Evolutionary conservation across 2,113 vertebrate species (phyloP), one percentile per base, ranked within the genome.

Genomic region (Cepphus grylle): DNA sequence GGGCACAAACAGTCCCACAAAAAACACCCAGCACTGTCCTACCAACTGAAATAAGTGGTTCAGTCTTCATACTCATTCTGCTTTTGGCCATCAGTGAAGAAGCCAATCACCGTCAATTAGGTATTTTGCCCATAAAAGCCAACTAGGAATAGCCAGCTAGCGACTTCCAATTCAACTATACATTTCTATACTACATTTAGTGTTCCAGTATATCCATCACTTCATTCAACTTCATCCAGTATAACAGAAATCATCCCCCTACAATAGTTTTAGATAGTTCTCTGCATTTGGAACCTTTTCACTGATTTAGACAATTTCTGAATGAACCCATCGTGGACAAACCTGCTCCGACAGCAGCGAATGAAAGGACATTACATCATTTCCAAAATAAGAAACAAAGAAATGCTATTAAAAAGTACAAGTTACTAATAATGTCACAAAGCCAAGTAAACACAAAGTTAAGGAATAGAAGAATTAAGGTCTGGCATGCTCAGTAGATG

Each of bases 131-230:
- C 12, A 0, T n/a, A 72, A 67, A 94, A 86, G 11, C 25, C 53
- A 61, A 11, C 26, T 4, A 49, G 25, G 38, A 71, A 40, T 5
- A 55, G 42, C 32, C 67, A 87, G 45, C 29, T n/a, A 21, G 34
- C 0, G 1, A 22, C 20, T 49, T 16, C 45, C 49, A 42, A 13
- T 32, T 43, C 34, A 77, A 29, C 30, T 8, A 4, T 1, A 11
- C 7, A 5, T 13, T 40, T 65, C 38, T n/a, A 6, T 0, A n/a
- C 13, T 15, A 11, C 1, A 1, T 43, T 62, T 40, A n/a, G 38
- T 29, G 17, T 38, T 18, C 36, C 38, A 62, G 8, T 18, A 13
- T 8, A 58, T 8, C 56, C 30, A 4, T 7, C 47, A 10, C 50
- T 47, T 81, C 6, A 1, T 27, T 58, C 30, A 34, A 8, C 74